phyloP scores from a whole-genome alignment of 2,888 invertebrate genomes.

The Spilarctia lutea region DNA sequence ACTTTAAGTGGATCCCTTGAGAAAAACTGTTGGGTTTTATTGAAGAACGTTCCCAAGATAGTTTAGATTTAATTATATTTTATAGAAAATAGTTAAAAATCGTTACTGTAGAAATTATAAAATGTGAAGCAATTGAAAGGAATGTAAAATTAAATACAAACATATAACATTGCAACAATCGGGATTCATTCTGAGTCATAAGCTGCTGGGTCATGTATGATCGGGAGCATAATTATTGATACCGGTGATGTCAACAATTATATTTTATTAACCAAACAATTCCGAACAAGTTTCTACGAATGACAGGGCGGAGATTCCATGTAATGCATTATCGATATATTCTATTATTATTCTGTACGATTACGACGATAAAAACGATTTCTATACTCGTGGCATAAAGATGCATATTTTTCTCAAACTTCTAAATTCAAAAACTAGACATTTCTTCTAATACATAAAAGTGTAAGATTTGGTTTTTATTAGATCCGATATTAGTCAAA shows the following conservation, averaged over 20 bases:
- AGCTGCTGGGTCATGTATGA: neutral
- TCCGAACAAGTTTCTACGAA: conserved; percentile 7
- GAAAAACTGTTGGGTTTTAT: conserved; percentile 53
- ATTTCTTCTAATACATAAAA: neutral
- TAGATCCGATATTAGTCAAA: neutral
- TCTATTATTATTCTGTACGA: neutral
- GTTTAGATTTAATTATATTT: conserved; percentile 25
- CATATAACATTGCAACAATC: neutral
- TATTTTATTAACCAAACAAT: conserved; percentile 14
- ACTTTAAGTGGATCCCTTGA: conserved; percentile 55
- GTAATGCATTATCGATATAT: neutral
- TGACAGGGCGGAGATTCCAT: neutral
- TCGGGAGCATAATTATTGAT: conserved; percentile 8
- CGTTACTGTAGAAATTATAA: neutral
- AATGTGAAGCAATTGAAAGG: neutral
- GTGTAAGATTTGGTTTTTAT: neutral
- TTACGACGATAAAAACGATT: neutral
- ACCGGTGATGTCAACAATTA: conserved; percentile 10
- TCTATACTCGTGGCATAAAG: neutral
- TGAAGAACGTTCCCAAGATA: conserved; percentile 32
- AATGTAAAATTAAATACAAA: neutral
- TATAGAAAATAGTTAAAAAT: conserved; percentile 10
- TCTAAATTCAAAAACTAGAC: neutral
- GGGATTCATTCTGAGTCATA: conserved; percentile 2
- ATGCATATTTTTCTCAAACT: neutral